Base-by-base conservation (phyloP, 2,888 invertebrate species). In the Drosophila monieri region DNA sequence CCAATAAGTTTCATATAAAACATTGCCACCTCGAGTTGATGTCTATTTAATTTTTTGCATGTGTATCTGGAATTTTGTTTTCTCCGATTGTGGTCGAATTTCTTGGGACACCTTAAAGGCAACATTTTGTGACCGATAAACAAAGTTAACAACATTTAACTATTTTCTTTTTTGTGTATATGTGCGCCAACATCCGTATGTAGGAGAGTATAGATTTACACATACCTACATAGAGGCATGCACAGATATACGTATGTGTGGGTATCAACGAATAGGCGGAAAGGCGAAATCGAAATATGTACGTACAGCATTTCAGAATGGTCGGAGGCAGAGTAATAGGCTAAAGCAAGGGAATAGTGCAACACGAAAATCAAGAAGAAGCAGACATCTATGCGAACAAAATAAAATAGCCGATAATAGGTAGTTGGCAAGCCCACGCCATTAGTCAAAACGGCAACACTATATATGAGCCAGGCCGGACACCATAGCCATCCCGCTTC, bases 381-480 rank as follows among this genome's bases (percentile, higher is more conserved):
- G 81, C 71, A 61, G 59, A 37, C 23, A 75, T 55, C 46, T 35
- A 14, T 35, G 77, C 51, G 79, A 83, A 80, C 83, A 83, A 83
- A 85, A 83, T 86, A 83, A 81, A 83, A 78, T 81, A 77, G 81
- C 79, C 83, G 77, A 87, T 81, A 87, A 87, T 83, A 85, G 60
- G 66, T 64, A 77, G 83, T 85, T 78, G 78, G 74, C 73, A 80
- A 52, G 70, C 56, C 73, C 66, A 30, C 54, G 21, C 59, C 48
- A 41, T 44, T 23, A 37, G 85, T 41, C 25, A 32, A 71, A 86
- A 77, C 73, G 78, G 78, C 51, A 60, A 70, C 70, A 74, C 83
- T 87, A 87, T 71, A 70, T 69, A 30, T 58, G 65, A 59, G 51
- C 65, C 67, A 39, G 21, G 18, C 15, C 39, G 57, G 53, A 8